Conservation (phyloP, 1,140 invertebrate genomes). For the Uloborus diversus region DNA sequence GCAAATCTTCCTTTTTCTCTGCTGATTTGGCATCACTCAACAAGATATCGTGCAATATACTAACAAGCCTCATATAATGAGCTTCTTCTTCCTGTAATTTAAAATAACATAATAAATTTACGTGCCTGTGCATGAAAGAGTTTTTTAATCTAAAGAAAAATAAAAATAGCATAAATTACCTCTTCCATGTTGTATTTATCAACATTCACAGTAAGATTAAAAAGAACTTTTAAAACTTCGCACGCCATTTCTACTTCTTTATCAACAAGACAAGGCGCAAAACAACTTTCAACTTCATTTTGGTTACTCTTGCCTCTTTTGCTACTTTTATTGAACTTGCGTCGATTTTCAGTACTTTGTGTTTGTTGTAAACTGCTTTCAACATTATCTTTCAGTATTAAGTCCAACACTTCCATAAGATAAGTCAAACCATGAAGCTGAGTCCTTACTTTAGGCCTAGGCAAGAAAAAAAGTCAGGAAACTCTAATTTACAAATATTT, state of each 20-base stretch:
- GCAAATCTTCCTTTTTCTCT: constrained; percentile 75
- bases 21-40: constrained; percentile 71
- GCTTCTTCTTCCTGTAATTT: constrained; percentile 73
- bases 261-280: constrained; percentile 65
- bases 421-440: constrained; percentile 83
- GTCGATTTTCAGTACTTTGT: constrained; percentile 27
- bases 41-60: constrained; percentile 77
- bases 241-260: constrained; percentile 76
- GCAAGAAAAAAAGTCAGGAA: constrained; percentile 29
- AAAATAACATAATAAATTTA: background rate
- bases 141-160: background rate
- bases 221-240: constrained; percentile 89
- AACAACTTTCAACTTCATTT: constrained; percentile 1
- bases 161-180: constrained; percentile 59
- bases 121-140: background rate
- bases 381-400: constrained; percentile 71
- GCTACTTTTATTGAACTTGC: constrained; percentile 45
- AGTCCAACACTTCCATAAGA: constrained; percentile 81
- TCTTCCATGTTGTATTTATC: constrained; percentile 67
- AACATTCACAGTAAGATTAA: constrained; percentile 78
- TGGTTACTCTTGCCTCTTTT: constrained; percentile 9
- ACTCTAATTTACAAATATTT: too few species aligned
- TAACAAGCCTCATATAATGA: constrained; percentile 77
- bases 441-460: constrained; percentile 75
- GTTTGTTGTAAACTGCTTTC: constrained; percentile 59